Evolutionary conservation across 2,113 vertebrate species (phyloP).

Genomic region (Halichoerus grypus): DNA sequence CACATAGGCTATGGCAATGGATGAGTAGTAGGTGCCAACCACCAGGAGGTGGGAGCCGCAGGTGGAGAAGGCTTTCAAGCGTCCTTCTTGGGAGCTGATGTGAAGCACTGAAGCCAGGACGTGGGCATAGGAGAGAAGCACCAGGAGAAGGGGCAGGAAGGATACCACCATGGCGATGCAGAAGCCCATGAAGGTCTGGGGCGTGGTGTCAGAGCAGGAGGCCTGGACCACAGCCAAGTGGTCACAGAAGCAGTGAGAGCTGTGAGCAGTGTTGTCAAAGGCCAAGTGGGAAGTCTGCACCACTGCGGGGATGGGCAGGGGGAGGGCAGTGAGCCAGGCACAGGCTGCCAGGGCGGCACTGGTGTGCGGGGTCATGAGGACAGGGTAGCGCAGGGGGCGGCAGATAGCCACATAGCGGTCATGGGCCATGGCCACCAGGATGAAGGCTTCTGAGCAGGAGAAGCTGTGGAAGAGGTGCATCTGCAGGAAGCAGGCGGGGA

Average conservation of each 20-base stretch:
- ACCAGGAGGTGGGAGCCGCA: constrained; percentile 74
- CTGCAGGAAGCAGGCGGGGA: constrained; percentile 70
- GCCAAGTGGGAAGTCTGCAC: background rate
- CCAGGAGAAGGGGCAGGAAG: constrained; percentile 37
- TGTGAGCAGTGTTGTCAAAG: background rate
- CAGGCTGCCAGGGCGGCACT: background rate
- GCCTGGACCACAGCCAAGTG: constrained; percentile 51
- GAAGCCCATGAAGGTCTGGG: constrained; percentile 65
- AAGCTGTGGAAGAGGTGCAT: constrained; percentile 62
- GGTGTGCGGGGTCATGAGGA: constrained; percentile 27
- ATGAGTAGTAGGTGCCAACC: constrained; percentile 68
- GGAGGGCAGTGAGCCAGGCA: constrained; percentile 29
- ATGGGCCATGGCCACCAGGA: constrained; percentile 73
- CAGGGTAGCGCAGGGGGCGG: background rate
- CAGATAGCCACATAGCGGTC: constrained; percentile 56
- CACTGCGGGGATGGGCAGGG: background rate
- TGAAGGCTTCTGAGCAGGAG: background rate
- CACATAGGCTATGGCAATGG: background rate
- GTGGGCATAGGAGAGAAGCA: constrained; percentile 14
- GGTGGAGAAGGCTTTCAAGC: constrained; percentile 63
- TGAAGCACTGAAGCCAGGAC: constrained; percentile 40
- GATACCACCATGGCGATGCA: background rate
- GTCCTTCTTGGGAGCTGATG: constrained; percentile 59
- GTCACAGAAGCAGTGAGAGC: constrained; percentile 72
- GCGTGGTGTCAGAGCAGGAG: fast-evolving